Percentiles rank a stretch among this genome's conserved stretches.
Evolutionary conservation across 1,140 invertebrate species (phyloP).

Genomic region (Drosophila persimilis): DNA sequence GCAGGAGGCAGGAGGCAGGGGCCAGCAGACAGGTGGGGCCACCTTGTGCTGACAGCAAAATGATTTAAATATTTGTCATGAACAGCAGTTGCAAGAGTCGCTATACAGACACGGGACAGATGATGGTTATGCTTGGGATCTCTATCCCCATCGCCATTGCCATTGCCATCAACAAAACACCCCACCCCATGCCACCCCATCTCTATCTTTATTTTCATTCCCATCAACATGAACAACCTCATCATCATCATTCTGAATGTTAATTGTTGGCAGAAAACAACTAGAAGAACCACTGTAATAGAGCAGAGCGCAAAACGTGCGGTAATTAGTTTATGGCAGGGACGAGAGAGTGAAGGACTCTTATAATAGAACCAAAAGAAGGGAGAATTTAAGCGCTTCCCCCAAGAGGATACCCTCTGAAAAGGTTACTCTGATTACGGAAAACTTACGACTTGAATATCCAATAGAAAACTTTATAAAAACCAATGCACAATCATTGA

Average conservation of each 20-base stretch:
- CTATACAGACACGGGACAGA: no score
- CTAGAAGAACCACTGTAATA: slow-evolving; percentile 15
- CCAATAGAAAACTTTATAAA: no score
- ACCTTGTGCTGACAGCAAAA: slow-evolving; percentile 39
- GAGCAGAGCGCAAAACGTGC: slow-evolving; percentile 31
- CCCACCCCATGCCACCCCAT: no score
- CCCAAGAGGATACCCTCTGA: no score
- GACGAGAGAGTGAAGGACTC: slow-evolving; percentile 1
- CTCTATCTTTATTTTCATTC: no score
- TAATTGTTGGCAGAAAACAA: slow-evolving; percentile 6
- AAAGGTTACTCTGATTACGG: no score
- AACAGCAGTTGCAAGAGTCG: neutral
- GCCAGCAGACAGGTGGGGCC: neutral
- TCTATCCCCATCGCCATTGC: no score
- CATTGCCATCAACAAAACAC: no score
- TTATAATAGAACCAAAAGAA: neutral
- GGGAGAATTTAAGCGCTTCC: neutral
- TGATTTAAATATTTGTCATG: slow-evolving; percentile 68
- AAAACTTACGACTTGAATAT: no score
- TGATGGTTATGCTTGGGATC: no score
- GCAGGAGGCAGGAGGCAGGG: no score
- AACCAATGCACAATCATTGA: no score
- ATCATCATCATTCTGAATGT: slow-evolving; percentile 5
- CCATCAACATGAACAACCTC: slow-evolving; percentile 15
- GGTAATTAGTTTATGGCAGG: slow-evolving; percentile 57